Conservation (phyloP, 2,888 invertebrate genomes). For the Tribolium freemani region DNA sequence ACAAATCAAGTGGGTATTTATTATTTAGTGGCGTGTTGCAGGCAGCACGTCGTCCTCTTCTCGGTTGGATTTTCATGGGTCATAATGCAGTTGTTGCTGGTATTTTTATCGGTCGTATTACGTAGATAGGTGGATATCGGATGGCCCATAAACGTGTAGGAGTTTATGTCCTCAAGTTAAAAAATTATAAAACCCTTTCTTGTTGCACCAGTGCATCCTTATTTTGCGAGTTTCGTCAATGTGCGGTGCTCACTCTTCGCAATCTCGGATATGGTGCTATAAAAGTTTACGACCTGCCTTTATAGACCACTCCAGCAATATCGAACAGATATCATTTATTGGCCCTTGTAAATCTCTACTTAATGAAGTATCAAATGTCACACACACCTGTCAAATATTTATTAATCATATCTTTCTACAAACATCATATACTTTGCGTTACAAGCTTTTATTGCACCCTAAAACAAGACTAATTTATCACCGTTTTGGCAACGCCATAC, state of each 20-base stretch:
- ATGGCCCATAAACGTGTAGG: constrained; percentile 51
- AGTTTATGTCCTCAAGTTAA: constrained; percentile 48
- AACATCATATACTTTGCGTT: constrained; percentile 51
- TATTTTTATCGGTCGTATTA: constrained; percentile 51
- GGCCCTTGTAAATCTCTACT: constrained; percentile 66
- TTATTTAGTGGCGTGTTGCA: constrained; percentile 46
- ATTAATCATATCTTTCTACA: constrained; percentile 56
- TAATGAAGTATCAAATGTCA: constrained; percentile 66
- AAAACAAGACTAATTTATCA: constrained; percentile 43
- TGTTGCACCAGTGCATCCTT: constrained; percentile 38
- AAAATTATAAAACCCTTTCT: constrained; percentile 45
- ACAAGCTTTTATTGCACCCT: constrained; percentile 43
- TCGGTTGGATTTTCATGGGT: constrained; percentile 34
- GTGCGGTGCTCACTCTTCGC: constrained; percentile 44
- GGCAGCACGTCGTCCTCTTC: constrained; percentile 44
- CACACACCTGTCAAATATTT: constrained; percentile 65
- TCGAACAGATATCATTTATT: constrained; percentile 67
- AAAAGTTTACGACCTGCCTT: constrained; percentile 65
- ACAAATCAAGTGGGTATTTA: constrained; percentile 44
- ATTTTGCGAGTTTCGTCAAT: constrained; percentile 32
- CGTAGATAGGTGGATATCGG: constrained; percentile 49
- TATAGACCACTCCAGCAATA: constrained; percentile 65
- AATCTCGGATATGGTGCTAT: constrained; percentile 62
- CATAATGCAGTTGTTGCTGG: constrained; percentile 51
- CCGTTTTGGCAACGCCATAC: constrained; percentile 35